A percentile compares a stretch with the other conserved stretches of the same genome.
These are phyloP conservation scores for Montipora capitata DNA, from an alignment of 92 coral and sea anemone species.

Conservation along the genomic window DNA sequence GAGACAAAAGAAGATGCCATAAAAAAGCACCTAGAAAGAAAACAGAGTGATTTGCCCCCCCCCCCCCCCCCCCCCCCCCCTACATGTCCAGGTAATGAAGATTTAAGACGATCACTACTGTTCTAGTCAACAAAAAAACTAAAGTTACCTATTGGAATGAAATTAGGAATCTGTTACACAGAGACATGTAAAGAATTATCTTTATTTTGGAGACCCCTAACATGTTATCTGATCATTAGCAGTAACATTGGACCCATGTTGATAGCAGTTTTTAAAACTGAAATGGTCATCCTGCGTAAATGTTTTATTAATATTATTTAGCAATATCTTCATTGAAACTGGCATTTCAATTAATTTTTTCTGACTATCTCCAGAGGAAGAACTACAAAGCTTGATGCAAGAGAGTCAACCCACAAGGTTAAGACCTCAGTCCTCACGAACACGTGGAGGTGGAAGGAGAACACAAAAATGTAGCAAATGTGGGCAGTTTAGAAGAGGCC, in stretches of 20 bases:
- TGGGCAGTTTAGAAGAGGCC: neutral
- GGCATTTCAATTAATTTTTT: neutral
- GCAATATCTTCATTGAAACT: neutral
- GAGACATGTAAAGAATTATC: neutral
- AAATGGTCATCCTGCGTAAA: too few relatives aligned
- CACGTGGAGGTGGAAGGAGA: neutral
- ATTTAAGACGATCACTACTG: too few relatives aligned
- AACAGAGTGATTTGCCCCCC: conserved; percentile 51
- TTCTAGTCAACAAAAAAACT: too few relatives aligned
- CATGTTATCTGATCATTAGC: neutral
- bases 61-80: conserved; percentile 57
- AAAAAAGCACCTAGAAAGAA: conserved; percentile 20
- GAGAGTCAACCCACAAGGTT: conserved; percentile 4
- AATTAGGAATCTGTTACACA: too few relatives aligned
- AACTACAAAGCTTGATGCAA: conserved; percentile 5
- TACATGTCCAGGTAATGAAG: too few relatives aligned
- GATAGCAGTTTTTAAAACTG: too few relatives aligned
- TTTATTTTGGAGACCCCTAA: neutral
- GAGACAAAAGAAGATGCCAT: conserved; percentile 52
- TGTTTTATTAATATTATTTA: neutral
- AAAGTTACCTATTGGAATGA: too few relatives aligned
- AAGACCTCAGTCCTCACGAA: neutral
- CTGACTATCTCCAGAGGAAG: neutral
- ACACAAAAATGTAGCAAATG: neutral
- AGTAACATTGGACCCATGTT: neutral